Evolutionary conservation across 2,113 vertebrate genomes (phyloP), one percentile per base, ranked within the genome.

Genomic region (Furnarius figulus): DNA sequence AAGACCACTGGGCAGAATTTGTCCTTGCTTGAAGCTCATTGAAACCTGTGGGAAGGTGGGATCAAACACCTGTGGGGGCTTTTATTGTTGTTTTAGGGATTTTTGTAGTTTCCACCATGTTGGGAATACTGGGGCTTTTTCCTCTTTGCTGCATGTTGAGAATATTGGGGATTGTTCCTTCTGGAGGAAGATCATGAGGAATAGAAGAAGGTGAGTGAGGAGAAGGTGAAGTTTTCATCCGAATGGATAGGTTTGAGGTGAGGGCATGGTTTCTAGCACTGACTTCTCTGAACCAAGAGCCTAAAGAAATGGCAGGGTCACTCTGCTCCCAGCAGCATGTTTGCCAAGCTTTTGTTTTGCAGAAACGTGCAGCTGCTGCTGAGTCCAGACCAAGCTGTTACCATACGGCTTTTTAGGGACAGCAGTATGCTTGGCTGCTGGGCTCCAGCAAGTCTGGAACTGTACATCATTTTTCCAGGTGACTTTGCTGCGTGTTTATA

Each of bases 401-500:
- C 5, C 49, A 8, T 24, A 2, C 1, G 4, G 24, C 25, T 78
- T 67, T 74, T 78, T 47, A 49, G 78, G 70, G 66, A 52, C 44
- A 68, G 62, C 61, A 33, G 0, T 16, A 18, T 65, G 31, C 33
- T 8, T 59, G 74, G 44, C 90, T 89, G 56, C 74, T 72, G 74
- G 70, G 66, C 92, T 95, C 74, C 71, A 52, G 74, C 44, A n/a
- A 33, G 81, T 52, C 77, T 87, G 79, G 67, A 56, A 12, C 40
- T 73, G 15, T 24, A 40, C 85, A 35, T 68, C 62, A 53, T 83
- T 92, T 83, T 92, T 88, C 75, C 79, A 90, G 95, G 92, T 92
- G 92, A 80, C 85, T 95, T 90, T 75, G 47, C 65, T 83, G 87
- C 12, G 4, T 44, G n/a, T 93, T 90, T 88, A 56, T 80, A 74